Evolutionary conservation across 2,797 vertebrate species (phyloP), one percentile per base, ranked within the genome.

Genomic region (Clamator glandarius): DNA sequence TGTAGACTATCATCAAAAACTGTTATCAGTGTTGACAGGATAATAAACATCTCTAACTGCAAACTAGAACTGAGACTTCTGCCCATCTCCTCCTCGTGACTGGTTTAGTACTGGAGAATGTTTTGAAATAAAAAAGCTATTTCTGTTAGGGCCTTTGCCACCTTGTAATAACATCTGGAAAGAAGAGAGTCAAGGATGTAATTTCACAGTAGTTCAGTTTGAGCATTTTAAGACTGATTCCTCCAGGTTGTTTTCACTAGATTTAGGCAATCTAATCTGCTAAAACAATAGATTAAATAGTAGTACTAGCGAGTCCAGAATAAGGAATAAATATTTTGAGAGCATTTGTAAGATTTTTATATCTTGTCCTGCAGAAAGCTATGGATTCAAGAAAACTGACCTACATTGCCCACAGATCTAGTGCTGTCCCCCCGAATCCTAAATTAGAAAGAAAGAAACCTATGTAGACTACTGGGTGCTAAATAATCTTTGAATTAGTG

Each of bases 1-100:
- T 52, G 20, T 75, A 81, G 57, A 26, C 66, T 90, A 54, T 68
- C 73, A 64, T 46, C 50, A 70, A 85, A 85, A 89, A 54, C 59
- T 35, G 11, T 72, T 74, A 35, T 19, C 59, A 21, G 31, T 57
- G 44, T 52, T 84, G 58, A 36, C 36, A 62, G 88, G 68, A 51
- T 51, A 82, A 54, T 68, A 90, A 86, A 68, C 33, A 28, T 75
- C n/a, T 69, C 19, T 88, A 61, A 44, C 23, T 50, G 31, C 29
- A 29, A 28, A 3, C 11, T 16, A 10, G 28, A 92, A 26, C 61
- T 67, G 57, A 61, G 39, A 41, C 33, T 94, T 91, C 33, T 74
- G 50, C 21, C 42, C 6, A 2, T 66, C 67, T 75, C 13, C 2
- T 76, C 26, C 11, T 58, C 6, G 4, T 25, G 24, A 35, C 25